These are phyloP conservation scores for Patella pellucida DNA, from an alignment of 2,888 invertebrate genomes.

Conservation along the genomic window DNA sequence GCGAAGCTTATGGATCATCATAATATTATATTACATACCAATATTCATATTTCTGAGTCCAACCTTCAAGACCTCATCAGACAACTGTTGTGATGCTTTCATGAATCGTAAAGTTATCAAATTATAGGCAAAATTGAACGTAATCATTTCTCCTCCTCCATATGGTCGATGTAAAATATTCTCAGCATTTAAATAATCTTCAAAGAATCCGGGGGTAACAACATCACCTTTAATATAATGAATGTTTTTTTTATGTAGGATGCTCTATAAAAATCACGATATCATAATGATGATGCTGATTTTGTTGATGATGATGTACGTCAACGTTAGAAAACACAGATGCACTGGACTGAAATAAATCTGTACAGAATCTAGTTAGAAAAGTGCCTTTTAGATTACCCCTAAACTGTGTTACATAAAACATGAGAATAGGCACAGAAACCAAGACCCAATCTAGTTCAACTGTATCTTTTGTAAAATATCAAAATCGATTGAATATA, in stretches of 20 bases:
- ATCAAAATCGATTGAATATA: too few relatives aligned
- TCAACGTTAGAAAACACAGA: too few relatives aligned
- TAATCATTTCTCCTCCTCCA: constrained; percentile 87
- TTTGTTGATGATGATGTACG: too few relatives aligned
- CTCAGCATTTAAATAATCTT: constrained; percentile 69
- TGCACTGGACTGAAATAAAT: background rate
- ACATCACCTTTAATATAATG: constrained; percentile 72
- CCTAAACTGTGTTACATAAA: too few relatives aligned
- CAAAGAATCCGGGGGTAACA: constrained; percentile 74
- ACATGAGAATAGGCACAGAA: too few relatives aligned
- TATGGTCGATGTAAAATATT: constrained; percentile 71
- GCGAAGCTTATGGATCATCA: too few relatives aligned
- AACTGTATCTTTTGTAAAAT: too few relatives aligned
- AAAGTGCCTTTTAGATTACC: background rate
- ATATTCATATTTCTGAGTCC: constrained; percentile 89
- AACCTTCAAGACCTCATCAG: constrained; percentile 82
- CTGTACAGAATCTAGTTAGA: background rate
- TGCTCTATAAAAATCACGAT: background rate
- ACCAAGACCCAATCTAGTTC: too few relatives aligned
- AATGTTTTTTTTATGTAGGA: background rate
- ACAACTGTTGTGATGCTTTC: constrained; percentile 85
- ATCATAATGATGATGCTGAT: too few relatives aligned
- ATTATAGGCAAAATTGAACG: constrained; percentile 96
- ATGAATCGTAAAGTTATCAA: constrained; percentile 92
- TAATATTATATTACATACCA: constrained; percentile 47